Conservation (phyloP, 2,797 vertebrate genomes). For the Spinus olivaceus region DNA sequence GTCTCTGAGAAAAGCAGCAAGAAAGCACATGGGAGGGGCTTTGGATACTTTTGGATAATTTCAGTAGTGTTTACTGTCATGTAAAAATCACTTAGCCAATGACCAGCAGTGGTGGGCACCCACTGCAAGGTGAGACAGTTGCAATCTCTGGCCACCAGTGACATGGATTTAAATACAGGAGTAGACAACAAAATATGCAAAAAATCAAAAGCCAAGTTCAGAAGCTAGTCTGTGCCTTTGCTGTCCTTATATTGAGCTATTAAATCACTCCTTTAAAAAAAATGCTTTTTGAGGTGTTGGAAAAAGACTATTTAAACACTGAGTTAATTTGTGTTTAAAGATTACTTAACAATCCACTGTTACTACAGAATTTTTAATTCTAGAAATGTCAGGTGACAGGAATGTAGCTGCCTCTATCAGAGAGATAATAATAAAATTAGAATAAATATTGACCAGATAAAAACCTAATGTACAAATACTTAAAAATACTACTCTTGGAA, state of each 20-base stretch:
- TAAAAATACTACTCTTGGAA: slow-evolving; percentile 4
- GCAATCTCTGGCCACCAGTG: not conserved
- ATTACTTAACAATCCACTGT: not conserved
- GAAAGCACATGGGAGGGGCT: not conserved
- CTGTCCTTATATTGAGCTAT: not conserved
- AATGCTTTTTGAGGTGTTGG: not conserved
- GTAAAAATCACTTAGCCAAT: not conserved
- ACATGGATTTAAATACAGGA: not conserved
- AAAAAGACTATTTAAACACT: not conserved
- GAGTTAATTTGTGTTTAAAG: not conserved
- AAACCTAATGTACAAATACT: not conserved
- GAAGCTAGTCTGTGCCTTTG: not conserved
- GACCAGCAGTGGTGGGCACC: not conserved
- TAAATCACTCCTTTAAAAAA: not conserved
- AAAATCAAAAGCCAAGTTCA: not conserved
- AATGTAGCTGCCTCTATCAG: not conserved
- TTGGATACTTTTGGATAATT: not conserved
- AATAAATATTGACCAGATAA: slow-evolving; percentile 3
- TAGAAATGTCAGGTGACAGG: not conserved
- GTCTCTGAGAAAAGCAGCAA: not conserved
- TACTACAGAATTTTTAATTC: not conserved
- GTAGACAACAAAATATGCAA: not conserved
- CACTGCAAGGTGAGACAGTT: not conserved
- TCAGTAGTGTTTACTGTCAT: not conserved
- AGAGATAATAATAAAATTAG: not conserved